Evolutionary conservation across 53 echinoderm and acorn worm genomes (phyloP).

Genomic region (Patiria pectinifera): DNA sequence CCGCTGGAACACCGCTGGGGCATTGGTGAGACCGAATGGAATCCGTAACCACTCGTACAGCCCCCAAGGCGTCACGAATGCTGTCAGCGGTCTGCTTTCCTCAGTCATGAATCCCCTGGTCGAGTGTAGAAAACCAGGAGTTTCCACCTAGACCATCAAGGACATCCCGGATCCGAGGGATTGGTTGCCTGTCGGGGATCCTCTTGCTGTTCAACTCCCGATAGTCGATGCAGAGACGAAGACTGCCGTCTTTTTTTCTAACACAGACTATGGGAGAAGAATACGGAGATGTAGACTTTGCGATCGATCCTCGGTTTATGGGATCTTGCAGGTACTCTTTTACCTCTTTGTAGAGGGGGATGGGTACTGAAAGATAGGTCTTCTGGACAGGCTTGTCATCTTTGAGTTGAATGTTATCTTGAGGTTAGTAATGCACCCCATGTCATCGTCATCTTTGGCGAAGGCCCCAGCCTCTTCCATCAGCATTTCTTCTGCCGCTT

Average conservation of each 20-base stretch:
- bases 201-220: constrained; percentile 69
- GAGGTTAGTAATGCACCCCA: constrained; percentile 45
- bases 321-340: constrained; percentile 67
- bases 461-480: constrained; percentile 59
- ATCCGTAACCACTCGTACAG: constrained; percentile 73
- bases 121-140: constrained; percentile 59
- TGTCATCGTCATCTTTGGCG: constrained; percentile 55
- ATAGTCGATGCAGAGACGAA: no score
- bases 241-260: constrained; percentile 75
- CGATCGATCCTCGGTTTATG: constrained; percentile 68
- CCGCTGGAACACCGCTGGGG: constrained; percentile 79
- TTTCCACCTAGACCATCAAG: constrained; percentile 78
- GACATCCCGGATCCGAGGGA: constrained; percentile 71
- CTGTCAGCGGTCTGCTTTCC: constrained; percentile 73
- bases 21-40: constrained; percentile 73
- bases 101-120: constrained; percentile 73
- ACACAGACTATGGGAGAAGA: constrained; percentile 86
- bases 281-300: constrained; percentile 73
- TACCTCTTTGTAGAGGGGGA: constrained; percentile 53
- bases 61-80: constrained; percentile 81
- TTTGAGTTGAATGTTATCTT: constrained; percentile 54
- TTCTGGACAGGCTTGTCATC: constrained; percentile 73
- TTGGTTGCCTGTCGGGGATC: constrained; percentile 78
- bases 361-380: constrained; percentile 64
- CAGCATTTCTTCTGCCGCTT: constrained; percentile 40